A percentile compares a stretch with the other conserved stretches of the same genome.
Conservation (phyloP, 2,888 invertebrate genomes). For the Aelia acuminata region DNA sequence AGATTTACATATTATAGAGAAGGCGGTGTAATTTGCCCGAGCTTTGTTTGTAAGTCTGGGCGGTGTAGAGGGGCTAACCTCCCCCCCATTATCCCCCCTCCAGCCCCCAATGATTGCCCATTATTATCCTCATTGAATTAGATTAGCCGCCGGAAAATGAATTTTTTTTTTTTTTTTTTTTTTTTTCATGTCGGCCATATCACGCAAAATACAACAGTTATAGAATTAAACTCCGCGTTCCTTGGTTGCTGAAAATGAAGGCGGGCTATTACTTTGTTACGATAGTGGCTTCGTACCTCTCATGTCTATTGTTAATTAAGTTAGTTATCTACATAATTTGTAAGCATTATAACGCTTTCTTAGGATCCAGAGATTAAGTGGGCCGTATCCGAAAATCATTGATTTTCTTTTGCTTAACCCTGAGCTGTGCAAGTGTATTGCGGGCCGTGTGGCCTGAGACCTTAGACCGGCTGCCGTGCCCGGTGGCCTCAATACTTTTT, state of each 20-base stretch:
- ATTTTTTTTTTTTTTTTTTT: not conserved
- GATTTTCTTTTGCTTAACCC: too few species aligned
- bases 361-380: too few species aligned
- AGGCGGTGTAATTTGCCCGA: conserved; percentile 9
- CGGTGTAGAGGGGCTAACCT: not conserved
- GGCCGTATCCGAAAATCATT: too few species aligned
- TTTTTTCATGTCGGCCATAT: not conserved
- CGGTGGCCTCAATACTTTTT: too few species aligned
- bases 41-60: conserved; percentile 25
- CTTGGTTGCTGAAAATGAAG: too few species aligned
- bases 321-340: not conserved
- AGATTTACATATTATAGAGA: conserved; percentile 17
- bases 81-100: too few species aligned
- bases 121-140: conserved; percentile 37
- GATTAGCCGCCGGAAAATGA: conserved; percentile 29
- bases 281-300: not conserved
- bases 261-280: not conserved
- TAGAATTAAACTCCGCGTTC: not conserved
- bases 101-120: not conserved
- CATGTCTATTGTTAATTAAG: not conserved
- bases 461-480: too few species aligned
- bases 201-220: not conserved
- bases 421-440: too few species aligned
- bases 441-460: too few species aligned
- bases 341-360: too few species aligned